Base-by-base conservation (phyloP, 2,797 vertebrate species). In the Sebastes iracundus region DNA sequence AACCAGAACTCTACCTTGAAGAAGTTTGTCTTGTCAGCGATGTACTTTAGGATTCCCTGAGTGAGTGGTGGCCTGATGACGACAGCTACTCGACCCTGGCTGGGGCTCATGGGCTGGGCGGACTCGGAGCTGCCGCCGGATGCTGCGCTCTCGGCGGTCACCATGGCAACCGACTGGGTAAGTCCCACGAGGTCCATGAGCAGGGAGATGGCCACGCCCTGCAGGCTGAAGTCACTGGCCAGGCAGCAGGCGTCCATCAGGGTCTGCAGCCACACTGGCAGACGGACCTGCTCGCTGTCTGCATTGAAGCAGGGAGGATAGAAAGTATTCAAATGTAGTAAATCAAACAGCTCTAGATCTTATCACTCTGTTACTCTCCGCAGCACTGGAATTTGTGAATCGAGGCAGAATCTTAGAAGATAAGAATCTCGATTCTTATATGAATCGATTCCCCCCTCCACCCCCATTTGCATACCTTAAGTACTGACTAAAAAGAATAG, bases 1-100 rank as follows among this genome's bases (percentile, higher is more conserved):
- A 42, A 42, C 14, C 38, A 49, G 46, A 53, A 56, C n/a, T 72
- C 77, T 95, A 99, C 99, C 98, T 98, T 99, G 90, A 99, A 99
- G 95, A 99, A 99, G 77, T 97, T 95, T 0, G 98, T 99, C 93
- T 97, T 99, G 88, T 99, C 97, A 59, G 97, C 97, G 56, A 99
- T 98, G 46, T 97, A 96, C 90, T 97, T 97, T 53, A 99, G 95
- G 86, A 99, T 99, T 86, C 97, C 98, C 87, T 97, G 97, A 78
- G 97, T 98, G 83, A 99, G 98, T 5, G 99, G 98, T 7, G 99
- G 99, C 87, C 97, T 96, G 90, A 99, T 99, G 87, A 99, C 97
- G 2, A 99, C 99, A 14, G 99, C 97, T 46, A 99, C 98, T 72
- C 98, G 96, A 46, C 99, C 99, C 92, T 99, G 98, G 92, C 97